Percentiles rank a stretch among this genome's conserved stretches.
These are phyloP conservation scores for Armadillidium nasatum DNA, from an alignment of 1,140 invertebrate genomes.

Conservation along the genomic window DNA sequence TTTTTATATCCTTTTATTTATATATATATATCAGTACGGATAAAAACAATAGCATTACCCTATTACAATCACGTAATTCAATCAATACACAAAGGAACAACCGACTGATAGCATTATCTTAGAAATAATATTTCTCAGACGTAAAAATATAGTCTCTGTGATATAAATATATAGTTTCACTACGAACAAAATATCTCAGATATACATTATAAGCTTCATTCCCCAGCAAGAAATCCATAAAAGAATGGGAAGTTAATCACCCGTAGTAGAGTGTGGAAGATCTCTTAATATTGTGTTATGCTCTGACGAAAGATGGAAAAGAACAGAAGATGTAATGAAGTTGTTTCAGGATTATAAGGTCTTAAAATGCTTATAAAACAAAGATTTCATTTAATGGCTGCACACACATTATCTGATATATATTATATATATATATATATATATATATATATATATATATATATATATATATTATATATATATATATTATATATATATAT, in stretches of 20 bases:
- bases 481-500: no score
- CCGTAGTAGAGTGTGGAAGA: neutral
- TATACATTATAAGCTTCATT: neutral
- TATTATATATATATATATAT: no score
- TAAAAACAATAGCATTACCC: neutral
- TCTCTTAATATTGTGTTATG: constrained; percentile 2
- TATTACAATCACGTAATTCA: neutral
- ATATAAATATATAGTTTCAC: no score
- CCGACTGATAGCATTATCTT: no score
- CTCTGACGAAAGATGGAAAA: neutral
- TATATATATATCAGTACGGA: neutral
- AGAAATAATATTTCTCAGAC: no score
- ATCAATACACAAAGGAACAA: no score
- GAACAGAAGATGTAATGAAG: neutral
- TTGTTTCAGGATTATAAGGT: constrained; percentile 5
- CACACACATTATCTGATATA: no score
- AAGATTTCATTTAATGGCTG: no score
- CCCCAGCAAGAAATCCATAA: neutral
- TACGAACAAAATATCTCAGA: neutral
- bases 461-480: no score
- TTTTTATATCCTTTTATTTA: no score
- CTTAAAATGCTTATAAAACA: neutral
- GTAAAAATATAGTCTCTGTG: no score
- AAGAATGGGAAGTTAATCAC: neutral
- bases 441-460: no score